Conservation (phyloP, 2,888 invertebrate genomes). For the Hydraecia micacea region DNA sequence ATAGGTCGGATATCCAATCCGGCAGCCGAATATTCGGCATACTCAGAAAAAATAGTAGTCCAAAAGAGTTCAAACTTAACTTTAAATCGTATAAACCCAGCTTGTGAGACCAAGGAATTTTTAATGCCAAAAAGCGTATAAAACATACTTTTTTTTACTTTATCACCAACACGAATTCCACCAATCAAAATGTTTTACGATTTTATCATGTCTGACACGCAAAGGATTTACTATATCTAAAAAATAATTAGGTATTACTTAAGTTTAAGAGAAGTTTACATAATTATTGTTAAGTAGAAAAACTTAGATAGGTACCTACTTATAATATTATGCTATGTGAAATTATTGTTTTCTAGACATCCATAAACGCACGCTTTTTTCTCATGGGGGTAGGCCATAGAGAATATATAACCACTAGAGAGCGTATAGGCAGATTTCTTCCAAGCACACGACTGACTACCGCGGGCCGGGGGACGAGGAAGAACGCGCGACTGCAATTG, state of each 20-base stretch:
- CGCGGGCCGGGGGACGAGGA: too few species aligned
- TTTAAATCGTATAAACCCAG: not conserved
- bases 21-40: slow-evolving; percentile 31
- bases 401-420: too few species aligned
- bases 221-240: not conserved
- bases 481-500: too few species aligned
- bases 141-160: not conserved
- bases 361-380: not conserved
- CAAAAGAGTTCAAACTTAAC: not conserved
- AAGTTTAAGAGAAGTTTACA: not conserved
- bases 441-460: too few species aligned
- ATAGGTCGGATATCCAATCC: slow-evolving; percentile 23
- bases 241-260: not conserved
- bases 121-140: not conserved
- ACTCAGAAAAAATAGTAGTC: not conserved
- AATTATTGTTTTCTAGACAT: not conserved
- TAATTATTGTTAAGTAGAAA: not conserved
- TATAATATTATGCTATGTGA: not conserved
- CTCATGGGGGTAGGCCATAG: not conserved
- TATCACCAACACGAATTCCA: not conserved
- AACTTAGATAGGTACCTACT: not conserved
- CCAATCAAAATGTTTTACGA: not conserved
- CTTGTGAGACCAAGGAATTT: not conserved
- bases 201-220: not conserved
- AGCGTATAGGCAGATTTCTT: too few species aligned